phyloP scores from a whole-genome alignment of 2,797 vertebrate species.

The Halcyon leucocephala region DNA sequence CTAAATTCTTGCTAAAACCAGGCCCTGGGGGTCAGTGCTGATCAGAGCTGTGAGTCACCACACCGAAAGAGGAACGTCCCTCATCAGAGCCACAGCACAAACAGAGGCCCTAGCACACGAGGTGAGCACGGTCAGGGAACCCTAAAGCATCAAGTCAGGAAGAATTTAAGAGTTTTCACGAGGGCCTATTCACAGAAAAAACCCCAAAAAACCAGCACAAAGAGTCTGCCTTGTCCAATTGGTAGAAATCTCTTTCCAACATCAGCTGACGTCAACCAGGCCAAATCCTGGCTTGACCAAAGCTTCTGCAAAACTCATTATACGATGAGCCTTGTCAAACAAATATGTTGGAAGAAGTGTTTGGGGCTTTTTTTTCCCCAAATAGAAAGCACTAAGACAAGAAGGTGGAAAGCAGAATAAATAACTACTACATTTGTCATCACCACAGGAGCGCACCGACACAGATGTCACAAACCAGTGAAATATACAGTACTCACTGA shows the following conservation, averaged over 20 bases:
- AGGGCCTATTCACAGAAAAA: not conserved
- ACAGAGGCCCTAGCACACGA: not conserved
- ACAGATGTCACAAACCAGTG: not conserved
- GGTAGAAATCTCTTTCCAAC: not conserved
- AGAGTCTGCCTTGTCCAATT: not conserved
- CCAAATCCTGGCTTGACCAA: not conserved
- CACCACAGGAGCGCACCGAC: not conserved
- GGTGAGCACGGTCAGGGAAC: conserved; percentile 13
- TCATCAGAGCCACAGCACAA: not conserved
- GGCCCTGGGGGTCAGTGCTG: not conserved
- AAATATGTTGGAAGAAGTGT: not conserved
- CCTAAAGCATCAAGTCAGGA: not conserved
- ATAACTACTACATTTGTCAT: not conserved
- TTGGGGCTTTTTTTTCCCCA: not conserved
- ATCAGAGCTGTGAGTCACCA: not conserved
- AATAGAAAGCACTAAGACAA: not conserved
- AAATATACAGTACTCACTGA: not conserved
- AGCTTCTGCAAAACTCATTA: not conserved
- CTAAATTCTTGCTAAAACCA: not conserved
- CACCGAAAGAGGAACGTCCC: not conserved
- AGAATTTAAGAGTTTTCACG: not conserved
- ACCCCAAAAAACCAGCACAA: not conserved
- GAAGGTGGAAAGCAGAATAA: not conserved
- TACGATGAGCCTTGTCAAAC: not conserved
- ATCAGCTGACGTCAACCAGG: not conserved